Evolutionary conservation across 1,140 invertebrate genomes (phyloP).

Genomic region (Drosophila parvula): DNA sequence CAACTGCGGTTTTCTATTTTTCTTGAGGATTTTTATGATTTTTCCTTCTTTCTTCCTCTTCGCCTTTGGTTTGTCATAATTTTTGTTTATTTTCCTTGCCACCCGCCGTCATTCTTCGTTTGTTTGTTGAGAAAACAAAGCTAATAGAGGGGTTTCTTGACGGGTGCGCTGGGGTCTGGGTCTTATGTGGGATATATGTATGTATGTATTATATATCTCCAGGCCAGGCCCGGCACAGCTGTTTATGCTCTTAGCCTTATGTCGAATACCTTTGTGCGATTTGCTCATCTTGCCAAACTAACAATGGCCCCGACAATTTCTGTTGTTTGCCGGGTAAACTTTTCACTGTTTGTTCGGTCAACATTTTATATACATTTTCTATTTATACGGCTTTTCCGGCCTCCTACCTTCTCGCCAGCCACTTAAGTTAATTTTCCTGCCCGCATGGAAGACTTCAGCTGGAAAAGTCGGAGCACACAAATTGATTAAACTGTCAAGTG

Average conservation of each 20-base stretch:
- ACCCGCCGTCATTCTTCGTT: conserved; percentile 54
- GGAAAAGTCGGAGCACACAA: conserved; percentile 56
- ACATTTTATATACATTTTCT: conserved; percentile 56
- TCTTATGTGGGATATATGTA: conserved; percentile 41
- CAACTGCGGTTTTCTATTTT: conserved; percentile 60
- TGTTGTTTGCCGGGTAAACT: conserved; percentile 57
- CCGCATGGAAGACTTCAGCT: conserved; percentile 34
- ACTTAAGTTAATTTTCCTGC: conserved; percentile 38
- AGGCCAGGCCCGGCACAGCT: conserved; percentile 54
- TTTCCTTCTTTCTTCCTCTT: conserved; percentile 36
- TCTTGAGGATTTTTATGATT: conserved; percentile 69
- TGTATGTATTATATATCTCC: conserved; percentile 14
- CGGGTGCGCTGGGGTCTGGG: neutral
- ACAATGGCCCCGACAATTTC: conserved; percentile 45
- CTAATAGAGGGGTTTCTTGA: conserved; percentile 36
- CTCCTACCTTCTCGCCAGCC: conserved; percentile 5
- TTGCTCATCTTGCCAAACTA: conserved; percentile 55
- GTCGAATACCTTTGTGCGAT: conserved; percentile 51
- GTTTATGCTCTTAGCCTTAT: conserved; percentile 47
- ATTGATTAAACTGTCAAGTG: conserved; percentile 82
- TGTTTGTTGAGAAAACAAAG: conserved; percentile 66
- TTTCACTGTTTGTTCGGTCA: conserved; percentile 63
- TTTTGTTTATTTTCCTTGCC: conserved; percentile 78
- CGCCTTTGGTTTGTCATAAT: conserved; percentile 66
- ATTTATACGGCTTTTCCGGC: conserved; percentile 43